These are phyloP conservation scores for Sylvietta virens DNA, from an alignment of 2,113 vertebrate genomes.

Conservation along the genomic window DNA sequence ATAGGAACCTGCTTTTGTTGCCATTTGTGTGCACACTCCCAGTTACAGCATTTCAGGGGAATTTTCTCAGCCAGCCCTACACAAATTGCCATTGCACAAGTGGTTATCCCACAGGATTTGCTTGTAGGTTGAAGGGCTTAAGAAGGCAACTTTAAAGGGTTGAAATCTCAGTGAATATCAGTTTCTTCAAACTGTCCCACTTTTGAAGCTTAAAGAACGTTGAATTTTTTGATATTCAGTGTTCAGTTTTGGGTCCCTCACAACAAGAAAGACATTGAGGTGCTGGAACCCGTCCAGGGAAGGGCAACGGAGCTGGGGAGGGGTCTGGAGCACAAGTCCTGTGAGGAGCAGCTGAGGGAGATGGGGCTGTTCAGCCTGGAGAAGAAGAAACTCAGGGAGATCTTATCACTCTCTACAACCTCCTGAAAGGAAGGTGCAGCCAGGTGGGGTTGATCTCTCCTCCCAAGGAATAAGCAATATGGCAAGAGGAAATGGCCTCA, in stretches of 20 bases:
- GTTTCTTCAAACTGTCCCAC: background rate
- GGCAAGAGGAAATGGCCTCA: background rate
- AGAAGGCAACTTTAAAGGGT: background rate
- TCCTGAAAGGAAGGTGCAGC: background rate
- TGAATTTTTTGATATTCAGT: background rate
- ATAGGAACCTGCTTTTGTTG: background rate
- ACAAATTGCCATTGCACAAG: background rate
- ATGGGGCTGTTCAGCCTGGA: background rate
- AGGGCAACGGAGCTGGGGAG: fast-evolving
- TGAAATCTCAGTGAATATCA: background rate
- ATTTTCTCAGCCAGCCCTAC: background rate
- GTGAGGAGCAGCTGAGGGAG: background rate
- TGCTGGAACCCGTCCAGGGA: fast-evolving
- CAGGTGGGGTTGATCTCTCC: fast-evolving
- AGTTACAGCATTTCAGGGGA: background rate
- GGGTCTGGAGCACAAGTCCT: background rate
- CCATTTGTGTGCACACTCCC: background rate
- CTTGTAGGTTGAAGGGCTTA: background rate
- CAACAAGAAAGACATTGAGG: background rate
- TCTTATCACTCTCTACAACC: fast-evolving
- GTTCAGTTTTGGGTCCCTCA: background rate
- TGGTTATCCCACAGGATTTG: background rate
- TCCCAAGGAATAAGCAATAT: fast-evolving
- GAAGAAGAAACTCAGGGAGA: background rate
- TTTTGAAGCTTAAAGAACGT: background rate